A percentile compares a stretch with the other conserved stretches of the same genome.
These are phyloP conservation scores for Aleiodes leptofemur DNA, from an alignment of 2,888 invertebrate genomes.

Conservation along the genomic window DNA sequence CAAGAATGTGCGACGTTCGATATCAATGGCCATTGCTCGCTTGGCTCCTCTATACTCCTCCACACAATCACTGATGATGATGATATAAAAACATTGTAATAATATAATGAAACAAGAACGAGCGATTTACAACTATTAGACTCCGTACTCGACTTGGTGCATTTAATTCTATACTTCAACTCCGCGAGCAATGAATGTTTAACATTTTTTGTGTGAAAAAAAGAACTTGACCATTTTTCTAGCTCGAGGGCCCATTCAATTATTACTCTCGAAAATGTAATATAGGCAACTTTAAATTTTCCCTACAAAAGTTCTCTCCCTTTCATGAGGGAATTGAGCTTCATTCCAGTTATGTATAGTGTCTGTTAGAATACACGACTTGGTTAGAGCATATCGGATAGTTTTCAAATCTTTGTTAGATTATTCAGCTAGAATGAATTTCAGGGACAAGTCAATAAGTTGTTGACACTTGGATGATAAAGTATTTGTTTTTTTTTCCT, in stretches of 20 bases:
- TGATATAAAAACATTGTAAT: background rate
- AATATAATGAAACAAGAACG: too few species aligned
- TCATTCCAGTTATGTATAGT: too few species aligned
- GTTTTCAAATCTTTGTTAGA: background rate
- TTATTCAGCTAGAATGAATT: background rate
- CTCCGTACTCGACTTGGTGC: background rate
- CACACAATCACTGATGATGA: constrained; percentile 15
- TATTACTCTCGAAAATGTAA: too few species aligned
- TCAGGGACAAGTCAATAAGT: background rate
- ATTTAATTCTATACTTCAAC: background rate
- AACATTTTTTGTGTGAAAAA: background rate
- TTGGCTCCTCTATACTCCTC: constrained; percentile 36
- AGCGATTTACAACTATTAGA: background rate
- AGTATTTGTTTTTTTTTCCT: background rate
- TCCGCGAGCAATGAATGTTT: background rate
- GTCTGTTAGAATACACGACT: too few species aligned
- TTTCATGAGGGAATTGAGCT: too few species aligned
- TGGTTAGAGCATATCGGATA: too few species aligned
- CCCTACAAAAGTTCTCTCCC: too few species aligned
- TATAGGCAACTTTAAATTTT: too few species aligned
- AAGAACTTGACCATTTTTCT: background rate
- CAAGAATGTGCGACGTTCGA: constrained; percentile 54
- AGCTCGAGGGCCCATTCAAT: too few species aligned
- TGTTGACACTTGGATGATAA: constrained; percentile 7
- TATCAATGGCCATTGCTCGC: constrained; percentile 49